Evolutionary conservation across 2,888 invertebrate genomes (phyloP).

Genomic region (Dryobotodes eremita): DNA sequence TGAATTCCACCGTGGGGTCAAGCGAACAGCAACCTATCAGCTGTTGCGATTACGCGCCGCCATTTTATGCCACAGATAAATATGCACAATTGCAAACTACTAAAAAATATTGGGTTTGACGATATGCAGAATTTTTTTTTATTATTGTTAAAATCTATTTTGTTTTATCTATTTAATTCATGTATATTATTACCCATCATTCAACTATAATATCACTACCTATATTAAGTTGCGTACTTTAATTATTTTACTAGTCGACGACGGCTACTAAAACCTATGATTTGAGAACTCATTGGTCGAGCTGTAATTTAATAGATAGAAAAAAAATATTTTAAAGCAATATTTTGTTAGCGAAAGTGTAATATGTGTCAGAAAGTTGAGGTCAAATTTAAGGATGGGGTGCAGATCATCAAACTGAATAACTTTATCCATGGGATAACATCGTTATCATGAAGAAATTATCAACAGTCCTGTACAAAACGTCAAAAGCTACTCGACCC

Average conservation of each 20-base stretch:
- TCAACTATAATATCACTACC: too few species aligned
- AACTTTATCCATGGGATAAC: too few species aligned
- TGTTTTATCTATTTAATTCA: not conserved
- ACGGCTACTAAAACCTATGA: not conserved
- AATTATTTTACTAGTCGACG: not conserved
- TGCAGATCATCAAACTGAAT: too few species aligned
- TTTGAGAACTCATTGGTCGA: not conserved
- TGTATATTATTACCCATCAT: too few species aligned
- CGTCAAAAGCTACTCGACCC: too few species aligned
- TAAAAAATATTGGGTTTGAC: not conserved
- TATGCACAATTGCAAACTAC: not conserved
- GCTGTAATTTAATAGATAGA: not conserved
- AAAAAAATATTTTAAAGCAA: too few species aligned
- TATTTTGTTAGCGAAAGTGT: too few species aligned
- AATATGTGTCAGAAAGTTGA: too few species aligned
- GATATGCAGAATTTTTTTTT: not conserved
- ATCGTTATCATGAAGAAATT: too few species aligned
- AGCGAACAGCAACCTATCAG: not conserved
- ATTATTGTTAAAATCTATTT: too few species aligned
- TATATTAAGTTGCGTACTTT: not conserved
- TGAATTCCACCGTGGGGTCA: not conserved
- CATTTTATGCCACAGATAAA: not conserved
- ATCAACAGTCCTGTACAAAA: too few species aligned
- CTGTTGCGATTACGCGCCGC: not conserved
- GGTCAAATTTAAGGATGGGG: too few species aligned